Percentiles rank a stretch among this genome's conserved stretches.
Conservation (phyloP, 1,140 invertebrate species). For the Halesus radiatus region DNA sequence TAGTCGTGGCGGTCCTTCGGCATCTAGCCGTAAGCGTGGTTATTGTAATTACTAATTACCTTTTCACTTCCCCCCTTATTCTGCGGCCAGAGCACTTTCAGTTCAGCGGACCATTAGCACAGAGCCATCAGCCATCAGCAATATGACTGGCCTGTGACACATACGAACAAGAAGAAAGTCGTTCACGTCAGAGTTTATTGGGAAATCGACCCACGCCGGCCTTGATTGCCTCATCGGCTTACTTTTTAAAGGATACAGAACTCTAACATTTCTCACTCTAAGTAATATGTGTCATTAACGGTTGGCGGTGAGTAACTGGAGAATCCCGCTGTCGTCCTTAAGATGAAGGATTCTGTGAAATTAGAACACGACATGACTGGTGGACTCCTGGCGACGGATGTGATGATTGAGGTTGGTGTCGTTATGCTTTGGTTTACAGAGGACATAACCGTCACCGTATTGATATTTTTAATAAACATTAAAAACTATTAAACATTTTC, state of each 20-base stretch:
- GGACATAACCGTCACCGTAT: too few relatives aligned
- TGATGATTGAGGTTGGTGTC: too few relatives aligned
- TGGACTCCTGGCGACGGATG: background rate
- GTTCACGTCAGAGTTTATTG: background rate
- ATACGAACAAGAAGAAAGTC: constrained; percentile 4
- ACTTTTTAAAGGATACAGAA: background rate
- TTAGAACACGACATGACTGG: background rate
- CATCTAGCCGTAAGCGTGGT: too few relatives aligned
- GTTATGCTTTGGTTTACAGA: too few relatives aligned
- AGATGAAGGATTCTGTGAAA: constrained; percentile 1
- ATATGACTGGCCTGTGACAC: background rate
- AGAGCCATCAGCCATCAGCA: too few relatives aligned
- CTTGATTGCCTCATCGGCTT: background rate
- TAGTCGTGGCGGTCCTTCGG: too few relatives aligned
- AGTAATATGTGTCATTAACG: too few relatives aligned
- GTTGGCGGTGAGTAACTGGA: background rate
- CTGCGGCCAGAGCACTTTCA: background rate
- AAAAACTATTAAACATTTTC: too few relatives aligned
- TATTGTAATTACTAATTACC: too few relatives aligned
- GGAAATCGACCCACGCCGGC: background rate
- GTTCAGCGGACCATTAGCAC: background rate
- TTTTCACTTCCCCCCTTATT: background rate
- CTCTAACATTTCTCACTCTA: too few relatives aligned
- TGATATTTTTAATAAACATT: too few relatives aligned
- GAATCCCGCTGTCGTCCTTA: background rate